These are phyloP conservation scores for Neodiprion virginianus DNA, from an alignment of 1,140 invertebrate species.

Conservation along the genomic window DNA sequence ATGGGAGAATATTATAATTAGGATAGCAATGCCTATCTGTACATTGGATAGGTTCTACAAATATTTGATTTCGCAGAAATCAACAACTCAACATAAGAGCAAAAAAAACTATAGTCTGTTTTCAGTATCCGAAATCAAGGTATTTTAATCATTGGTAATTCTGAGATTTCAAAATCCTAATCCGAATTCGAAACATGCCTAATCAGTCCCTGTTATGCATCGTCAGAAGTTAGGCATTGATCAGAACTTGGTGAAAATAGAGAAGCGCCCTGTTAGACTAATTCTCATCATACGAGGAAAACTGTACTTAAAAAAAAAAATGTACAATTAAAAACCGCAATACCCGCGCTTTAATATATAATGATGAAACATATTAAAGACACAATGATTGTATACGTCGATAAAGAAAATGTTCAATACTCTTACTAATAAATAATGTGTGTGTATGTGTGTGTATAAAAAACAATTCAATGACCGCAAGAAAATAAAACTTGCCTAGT, in stretches of 20 bases:
- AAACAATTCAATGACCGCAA: background rate
- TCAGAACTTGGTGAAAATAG: background rate
- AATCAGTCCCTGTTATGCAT: conserved; percentile 5
- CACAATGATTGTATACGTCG: background rate
- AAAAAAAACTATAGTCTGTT: background rate
- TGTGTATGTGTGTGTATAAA: background rate
- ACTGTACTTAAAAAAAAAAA: background rate
- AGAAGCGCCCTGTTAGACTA: background rate
- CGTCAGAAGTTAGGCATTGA: background rate
- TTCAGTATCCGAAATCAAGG: background rate
- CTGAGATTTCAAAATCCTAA: background rate
- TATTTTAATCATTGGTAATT: too few species aligned
- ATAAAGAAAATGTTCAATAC: background rate
- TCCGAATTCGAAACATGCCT: background rate
- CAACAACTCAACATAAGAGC: background rate
- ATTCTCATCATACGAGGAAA: background rate
- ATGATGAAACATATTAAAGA: conserved; percentile 1
- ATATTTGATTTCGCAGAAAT: too few species aligned
- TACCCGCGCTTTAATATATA: background rate
- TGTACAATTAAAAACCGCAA: background rate
- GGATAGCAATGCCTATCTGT: background rate
- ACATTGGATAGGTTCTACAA: background rate
- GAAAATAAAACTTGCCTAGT: background rate
- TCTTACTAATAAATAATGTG: background rate
- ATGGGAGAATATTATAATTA: too few species aligned